These are phyloP conservation scores for Mus spicilegus DNA, from an alignment of 2,113 vertebrate species.

Conservation along the genomic window DNA sequence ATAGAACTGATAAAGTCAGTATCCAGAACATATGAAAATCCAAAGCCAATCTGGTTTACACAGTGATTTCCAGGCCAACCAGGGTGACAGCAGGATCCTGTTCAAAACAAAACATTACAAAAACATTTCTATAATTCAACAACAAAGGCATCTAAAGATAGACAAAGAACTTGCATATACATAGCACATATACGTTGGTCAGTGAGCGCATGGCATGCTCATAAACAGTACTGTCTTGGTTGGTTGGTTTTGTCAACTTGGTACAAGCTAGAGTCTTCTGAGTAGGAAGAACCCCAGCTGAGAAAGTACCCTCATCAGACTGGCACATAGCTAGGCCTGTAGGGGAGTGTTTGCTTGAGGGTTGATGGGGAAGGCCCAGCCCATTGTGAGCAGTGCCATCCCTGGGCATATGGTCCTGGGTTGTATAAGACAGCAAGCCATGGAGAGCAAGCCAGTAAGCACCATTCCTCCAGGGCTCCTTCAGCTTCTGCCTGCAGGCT, in stretches of 20 bases:
- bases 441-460: not conserved
- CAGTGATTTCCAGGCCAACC: not conserved
- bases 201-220: not conserved
- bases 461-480: not conserved
- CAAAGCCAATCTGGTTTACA: not conserved
- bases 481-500: not conserved
- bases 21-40: not conserved
- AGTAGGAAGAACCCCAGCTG: not conserved
- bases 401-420: not conserved
- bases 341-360: not conserved
- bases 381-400: not conserved
- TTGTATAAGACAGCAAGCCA: not conserved
- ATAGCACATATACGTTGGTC: not conserved
- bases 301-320: not conserved
- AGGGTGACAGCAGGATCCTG: not conserved
- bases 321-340: not conserved
- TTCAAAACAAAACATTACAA: not conserved
- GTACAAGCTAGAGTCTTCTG: not conserved
- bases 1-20: conserved; percentile 9
- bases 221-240: not conserved
- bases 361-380: not conserved
- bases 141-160: not conserved
- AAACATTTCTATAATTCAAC: not conserved
- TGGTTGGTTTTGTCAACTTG: not conserved
- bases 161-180: not conserved